Percentiles rank a stretch among this genome's conserved stretches.
Conservation (phyloP, 2,113 vertebrate genomes). For the Xenus cinereus region DNA sequence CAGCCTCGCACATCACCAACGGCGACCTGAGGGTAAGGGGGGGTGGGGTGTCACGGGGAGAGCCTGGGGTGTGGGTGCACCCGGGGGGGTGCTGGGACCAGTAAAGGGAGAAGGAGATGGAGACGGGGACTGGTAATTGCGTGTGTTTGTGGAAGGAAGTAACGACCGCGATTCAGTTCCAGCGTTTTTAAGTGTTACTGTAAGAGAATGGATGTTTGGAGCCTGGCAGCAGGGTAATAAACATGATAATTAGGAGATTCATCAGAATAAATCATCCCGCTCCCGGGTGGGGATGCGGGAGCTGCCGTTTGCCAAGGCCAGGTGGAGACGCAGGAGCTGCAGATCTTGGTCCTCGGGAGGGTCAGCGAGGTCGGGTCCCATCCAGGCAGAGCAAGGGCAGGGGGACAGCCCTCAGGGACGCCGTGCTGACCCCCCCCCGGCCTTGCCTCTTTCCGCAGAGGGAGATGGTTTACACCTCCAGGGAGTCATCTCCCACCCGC, state of each 20-base stretch:
- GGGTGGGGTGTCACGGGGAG: background rate
- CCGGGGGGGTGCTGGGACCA: fast-evolving
- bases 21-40: conserved; percentile 93
- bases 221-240: background rate
- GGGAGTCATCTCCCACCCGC: conserved; percentile 94
- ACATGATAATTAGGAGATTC: conserved; percentile 24
- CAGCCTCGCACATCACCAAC: conserved; percentile 91
- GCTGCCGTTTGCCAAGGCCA: background rate
- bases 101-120: fast-evolving
- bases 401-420: fast-evolving
- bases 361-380: background rate
- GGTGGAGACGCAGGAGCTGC: background rate
- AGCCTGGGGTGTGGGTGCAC: too few species aligned
- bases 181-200: background rate
- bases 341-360: fast-evolving
- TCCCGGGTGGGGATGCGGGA: background rate
- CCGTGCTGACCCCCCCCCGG: fast-evolving
- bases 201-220: background rate
- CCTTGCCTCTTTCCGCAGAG: conserved; percentile 74
- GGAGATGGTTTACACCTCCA: conserved; percentile 95
- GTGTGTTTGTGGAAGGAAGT: background rate
- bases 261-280: background rate
- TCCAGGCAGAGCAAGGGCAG: background rate
- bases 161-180: fast-evolving
- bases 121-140: background rate